Evolutionary conservation across 2,797 vertebrate species (phyloP), one percentile per base, ranked within the genome.

Genomic region (Vespertilio murinus): DNA sequence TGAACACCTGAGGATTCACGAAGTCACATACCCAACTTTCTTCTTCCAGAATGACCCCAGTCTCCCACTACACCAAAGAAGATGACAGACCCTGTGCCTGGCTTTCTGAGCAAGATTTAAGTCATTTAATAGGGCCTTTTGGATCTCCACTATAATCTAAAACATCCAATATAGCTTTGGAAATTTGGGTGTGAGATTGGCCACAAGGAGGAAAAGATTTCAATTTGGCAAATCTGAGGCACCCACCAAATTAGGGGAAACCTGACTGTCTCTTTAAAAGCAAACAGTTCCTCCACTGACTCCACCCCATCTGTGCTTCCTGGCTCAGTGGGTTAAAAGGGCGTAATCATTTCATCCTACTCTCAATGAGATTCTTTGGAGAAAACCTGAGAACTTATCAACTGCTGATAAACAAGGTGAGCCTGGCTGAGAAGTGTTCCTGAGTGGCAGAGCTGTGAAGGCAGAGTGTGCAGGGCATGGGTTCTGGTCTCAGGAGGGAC

Each of bases 221-320:
- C 35, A 79, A 33, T 4, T 2, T 45, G 33, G 25, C 3, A 59
- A 70, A 71, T 8, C 33, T 38, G 54, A 30, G 67, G 17, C 59
- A 25, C 1, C 1, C 22, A n/a, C 11, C 35, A 20, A 42, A 6
- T 38, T 30, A 25, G 25, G 33, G 45, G 59, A 5, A 59, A 1
- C 30, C 25, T 35, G 47, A 88, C 78, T 81, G 79, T 52, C 65
- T 89, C 90, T 89, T 91, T 91, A 95, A 61, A 59, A 18, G 3
- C 69, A 25, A 83, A 25, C 0, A 61, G 59, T 18, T 17, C 42
- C 56, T 35, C 25, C 0, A 1, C 20, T 54, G 47, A 35, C 80
- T 42, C 70, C 94, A 8, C 91, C 91, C 75, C 86, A 7, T 28
- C 7, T n/a, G 54, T 42, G 71, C 33, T 94, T 94, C 92, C 94